phyloP scores from a whole-genome alignment of 2,797 vertebrate genomes.

The Pachyuromys duprasi region DNA sequence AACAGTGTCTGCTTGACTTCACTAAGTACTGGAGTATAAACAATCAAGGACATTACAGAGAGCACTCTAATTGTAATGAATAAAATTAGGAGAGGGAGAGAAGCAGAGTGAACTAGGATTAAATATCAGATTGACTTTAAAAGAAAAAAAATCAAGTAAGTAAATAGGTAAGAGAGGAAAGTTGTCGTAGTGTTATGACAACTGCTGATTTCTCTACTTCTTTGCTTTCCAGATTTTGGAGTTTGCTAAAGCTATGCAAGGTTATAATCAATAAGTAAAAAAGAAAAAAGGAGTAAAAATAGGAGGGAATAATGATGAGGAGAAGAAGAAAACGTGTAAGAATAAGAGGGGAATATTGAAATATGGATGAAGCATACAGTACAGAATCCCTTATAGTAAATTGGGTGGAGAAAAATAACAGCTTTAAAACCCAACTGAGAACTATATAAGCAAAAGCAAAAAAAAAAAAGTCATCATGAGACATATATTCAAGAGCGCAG shows the following conservation, averaged over 20 bases:
- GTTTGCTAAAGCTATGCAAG: not conserved
- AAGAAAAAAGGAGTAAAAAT: not conserved
- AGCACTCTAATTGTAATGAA: not conserved
- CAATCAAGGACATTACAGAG: not conserved
- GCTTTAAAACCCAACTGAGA: not conserved
- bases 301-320: not conserved
- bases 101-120: not conserved
- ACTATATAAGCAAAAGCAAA: not conserved
- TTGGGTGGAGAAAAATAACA: not conserved
- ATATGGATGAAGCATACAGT: not conserved
- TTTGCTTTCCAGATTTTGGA: not conserved
- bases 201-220: no score
- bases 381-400: not conserved
- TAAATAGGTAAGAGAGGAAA: not conserved
- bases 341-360: not conserved
- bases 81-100: not conserved
- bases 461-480: not conserved
- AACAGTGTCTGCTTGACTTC: not conserved
- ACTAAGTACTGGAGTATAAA: not conserved
- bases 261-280: not conserved
- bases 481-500: not conserved
- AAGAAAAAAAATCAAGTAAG: not conserved
- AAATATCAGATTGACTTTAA: not conserved
- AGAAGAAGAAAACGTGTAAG: not conserved
- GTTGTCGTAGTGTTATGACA: not conserved